Conservation (phyloP, 2,888 invertebrate genomes). For the Isoperla grammatica region DNA sequence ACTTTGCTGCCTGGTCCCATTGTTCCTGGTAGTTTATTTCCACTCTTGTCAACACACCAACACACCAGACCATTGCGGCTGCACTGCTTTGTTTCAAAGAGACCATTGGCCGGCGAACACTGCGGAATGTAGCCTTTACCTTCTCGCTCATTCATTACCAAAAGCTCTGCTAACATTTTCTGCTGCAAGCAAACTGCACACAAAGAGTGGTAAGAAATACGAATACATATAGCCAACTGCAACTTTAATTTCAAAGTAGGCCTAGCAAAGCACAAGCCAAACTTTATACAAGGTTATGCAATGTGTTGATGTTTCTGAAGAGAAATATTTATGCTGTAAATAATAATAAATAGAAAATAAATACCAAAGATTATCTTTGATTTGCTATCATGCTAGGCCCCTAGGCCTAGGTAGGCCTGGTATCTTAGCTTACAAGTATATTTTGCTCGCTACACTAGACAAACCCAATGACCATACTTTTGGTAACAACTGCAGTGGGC, state of each 20-base stretch:
- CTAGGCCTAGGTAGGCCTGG: no score
- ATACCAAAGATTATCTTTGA: no score
- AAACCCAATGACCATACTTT: no score
- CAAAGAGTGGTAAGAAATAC: background rate
- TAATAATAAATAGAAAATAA: background rate
- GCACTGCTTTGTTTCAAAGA: slow-evolving; percentile 69
- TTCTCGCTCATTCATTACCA: slow-evolving; percentile 71
- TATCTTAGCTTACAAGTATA: no score
- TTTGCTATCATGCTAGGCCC: no score
- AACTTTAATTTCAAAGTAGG: background rate
- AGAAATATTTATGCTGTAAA: no score
- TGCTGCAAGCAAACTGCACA: slow-evolving; percentile 64
- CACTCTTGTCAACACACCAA: slow-evolving; percentile 76
- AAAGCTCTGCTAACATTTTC: slow-evolving; percentile 66
- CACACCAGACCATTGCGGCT: slow-evolving; percentile 80
- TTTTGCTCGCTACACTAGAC: no score
- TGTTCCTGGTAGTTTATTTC: slow-evolving; percentile 69
- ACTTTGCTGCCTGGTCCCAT: slow-evolving; percentile 72
- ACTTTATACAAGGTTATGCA: no score
- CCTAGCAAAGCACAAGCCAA: no score
- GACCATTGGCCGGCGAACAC: slow-evolving; percentile 58
- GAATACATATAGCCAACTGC: background rate
- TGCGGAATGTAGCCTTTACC: slow-evolving; percentile 82
- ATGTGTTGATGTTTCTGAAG: no score
- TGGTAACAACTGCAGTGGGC: no score